Conservation (phyloP, 2,888 invertebrate species). For the Ecliptopera silaceata region DNA sequence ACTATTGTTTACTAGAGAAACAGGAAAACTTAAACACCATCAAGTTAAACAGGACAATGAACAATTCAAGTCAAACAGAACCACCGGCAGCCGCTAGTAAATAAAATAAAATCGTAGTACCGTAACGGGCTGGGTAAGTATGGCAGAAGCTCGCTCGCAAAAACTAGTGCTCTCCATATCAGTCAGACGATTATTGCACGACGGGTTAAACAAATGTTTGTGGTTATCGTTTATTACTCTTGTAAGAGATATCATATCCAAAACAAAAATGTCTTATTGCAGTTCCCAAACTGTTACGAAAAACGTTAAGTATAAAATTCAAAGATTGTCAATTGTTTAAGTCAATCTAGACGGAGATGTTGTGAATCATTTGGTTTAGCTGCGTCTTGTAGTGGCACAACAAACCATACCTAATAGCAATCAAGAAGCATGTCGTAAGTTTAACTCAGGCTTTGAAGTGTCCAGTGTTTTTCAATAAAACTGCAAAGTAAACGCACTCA, state of each 20-base stretch:
- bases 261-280: background rate
- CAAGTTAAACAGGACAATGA: constrained; percentile 6
- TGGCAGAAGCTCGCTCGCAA: constrained; percentile 35
- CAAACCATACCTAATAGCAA: constrained; percentile 3
- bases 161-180: constrained; percentile 36
- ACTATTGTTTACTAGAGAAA: background rate
- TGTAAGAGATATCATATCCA: constrained; percentile 10
- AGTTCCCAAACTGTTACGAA: background rate
- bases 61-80: constrained; percentile 8
- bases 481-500: constrained; percentile 10
- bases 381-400: background rate
- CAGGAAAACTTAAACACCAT: background rate
- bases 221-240: constrained; percentile 18
- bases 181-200: constrained; percentile 31
- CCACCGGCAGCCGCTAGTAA: constrained; percentile 17
- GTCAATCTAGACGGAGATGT: background rate
- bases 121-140: constrained; percentile 33
- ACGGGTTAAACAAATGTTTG: constrained; percentile 26
- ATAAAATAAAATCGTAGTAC: constrained; percentile 30
- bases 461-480: constrained; percentile 13
- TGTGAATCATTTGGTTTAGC: background rate
- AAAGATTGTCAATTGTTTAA: no score
- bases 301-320: background rate
- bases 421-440: background rate
- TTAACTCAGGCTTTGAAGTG: background rate